Evolutionary conservation across 2,113 vertebrate species (phyloP), one percentile per base, ranked within the genome.

Genomic region (Pungitius pungitius): DNA sequence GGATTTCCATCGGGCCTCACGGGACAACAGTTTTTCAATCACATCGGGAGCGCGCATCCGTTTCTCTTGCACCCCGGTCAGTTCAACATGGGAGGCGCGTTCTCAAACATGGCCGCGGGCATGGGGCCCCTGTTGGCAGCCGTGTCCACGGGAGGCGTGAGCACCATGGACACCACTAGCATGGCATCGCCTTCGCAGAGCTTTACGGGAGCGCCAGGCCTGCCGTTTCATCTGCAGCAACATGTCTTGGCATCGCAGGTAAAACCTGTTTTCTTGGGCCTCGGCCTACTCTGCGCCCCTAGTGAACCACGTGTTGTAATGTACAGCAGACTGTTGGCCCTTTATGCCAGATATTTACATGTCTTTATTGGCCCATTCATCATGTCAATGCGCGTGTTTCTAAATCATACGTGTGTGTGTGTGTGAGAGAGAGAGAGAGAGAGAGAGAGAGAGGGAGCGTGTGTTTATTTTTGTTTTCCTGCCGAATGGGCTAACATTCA

Each of bases 161-260:
- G 95, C 85, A 90, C 95, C 87, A 95, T 98, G 83, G 96, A 95
- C 90, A 94, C 95, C 0, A 92, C 94, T 78, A 91, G 92, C 81
- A 96, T 97, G 90, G 94, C 95, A 1, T 96, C 96, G 0, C 93
- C 96, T 3, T 92, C 94, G 18, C 97, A 97, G 78, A 94, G 95
- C 93, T 91, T 98, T 71, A 91, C 95, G 0, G 96, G 95, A 63
- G 91, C 93, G 0, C 93, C 93, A 0, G 94, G 96, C 62, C 86
- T 99, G 73, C 97, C 97, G 26, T 99, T 99, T 82, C 97, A 99
- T 87, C 95, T 99, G 81, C 97, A 99, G 88, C 97, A 98, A 85
- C 97, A 99, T 11, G 95, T 99, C 85, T 89, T 99, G 91, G 97
- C 97, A 64, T 98, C 97, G 0, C 97, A 98, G 97, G 97, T 99